Base-by-base conservation (phyloP, 1,140 invertebrate genomes). In the Trichoplusia ni region DNA sequence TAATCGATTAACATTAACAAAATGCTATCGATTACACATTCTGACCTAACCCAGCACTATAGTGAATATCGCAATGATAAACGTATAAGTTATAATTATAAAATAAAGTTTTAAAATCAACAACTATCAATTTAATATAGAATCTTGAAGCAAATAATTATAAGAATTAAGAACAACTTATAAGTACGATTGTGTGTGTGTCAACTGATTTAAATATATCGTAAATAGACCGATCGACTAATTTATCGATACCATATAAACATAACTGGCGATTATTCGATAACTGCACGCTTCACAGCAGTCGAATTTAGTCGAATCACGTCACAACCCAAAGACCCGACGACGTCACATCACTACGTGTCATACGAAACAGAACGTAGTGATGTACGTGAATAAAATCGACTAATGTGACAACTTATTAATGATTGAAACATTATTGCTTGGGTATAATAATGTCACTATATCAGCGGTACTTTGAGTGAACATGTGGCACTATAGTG, bases 151-250 rank as follows among this genome's bases (percentile, higher is more conserved):
- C 42, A 60, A 60, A 60, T 47, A 54, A 38, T 54, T 46, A 60
- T 60, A 60, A 60, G 56, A 46, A 60, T 60, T 60, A 60, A 60
- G 56, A 60, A 60, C 56, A 60, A 60, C 56, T 60, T 60, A 60
- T 60, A 60, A 60, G 56, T 60, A 60, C 56, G 18, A 46, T 60
- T 60, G 33, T 46, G 46, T 47, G 46, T 47, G 56, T 47, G 56
- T 60, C 56, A 60, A 60, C 40, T 60, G 56, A 40, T 33, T 35
- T 35, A 60, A 60, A 60, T 35, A 35, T 35, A 47, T 56, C 14
- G 38, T 42, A 56, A 23, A 58, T 31, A 47, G 29, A 44, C 14
- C 23, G 23, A 35, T 60, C 42, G 42, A 60, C 35, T 56, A 56
- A 56, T 23, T 18, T 19, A 44, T 58, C 54, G 54, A 58, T 42